Percentiles rank a stretch among this genome's conserved stretches.
phyloP scores from a whole-genome alignment of 2,797 vertebrate genomes.

The Leptoclinus maculatus region DNA sequence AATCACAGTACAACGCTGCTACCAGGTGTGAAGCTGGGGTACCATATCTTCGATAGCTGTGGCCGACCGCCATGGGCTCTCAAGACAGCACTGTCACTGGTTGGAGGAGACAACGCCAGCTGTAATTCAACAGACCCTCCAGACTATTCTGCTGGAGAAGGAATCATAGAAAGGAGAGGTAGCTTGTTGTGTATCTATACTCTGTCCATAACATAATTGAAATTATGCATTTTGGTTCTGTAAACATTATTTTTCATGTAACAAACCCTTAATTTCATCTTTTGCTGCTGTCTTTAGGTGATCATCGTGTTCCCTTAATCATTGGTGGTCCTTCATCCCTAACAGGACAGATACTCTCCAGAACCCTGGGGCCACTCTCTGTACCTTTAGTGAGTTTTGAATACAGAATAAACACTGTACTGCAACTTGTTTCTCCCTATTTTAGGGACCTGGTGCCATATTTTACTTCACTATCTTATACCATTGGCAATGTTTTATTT shows the following conservation, averaged over 20 bases:
- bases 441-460: neutral
- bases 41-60: constrained; percentile 76
- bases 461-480: neutral
- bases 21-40: constrained; percentile 77
- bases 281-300: constrained; percentile 44
- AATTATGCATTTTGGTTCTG: neutral
- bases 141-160: neutral
- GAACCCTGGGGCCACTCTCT: constrained; percentile 71
- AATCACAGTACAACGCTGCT: constrained; percentile 69
- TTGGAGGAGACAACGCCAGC: constrained; percentile 60
- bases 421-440: neutral
- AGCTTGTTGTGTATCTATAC: neutral
- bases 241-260: neutral
- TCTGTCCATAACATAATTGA: neutral
- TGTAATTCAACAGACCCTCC: constrained; percentile 42
- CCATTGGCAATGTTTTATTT: neutral
- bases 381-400: constrained; percentile 79
- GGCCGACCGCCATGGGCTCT: constrained; percentile 61
- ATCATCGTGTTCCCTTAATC: constrained; percentile 72
- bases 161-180: constrained; percentile 30
- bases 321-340: constrained; percentile 80
- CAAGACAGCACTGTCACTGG: constrained; percentile 66
- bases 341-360: constrained; percentile 74
- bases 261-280: neutral
- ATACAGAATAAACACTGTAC: neutral